A percentile compares a stretch with the other conserved stretches of the same genome.
These are phyloP conservation scores for Eptatretus burgeri DNA, from an alignment of 2,113 vertebrate genomes.

Conservation along the genomic window DNA sequence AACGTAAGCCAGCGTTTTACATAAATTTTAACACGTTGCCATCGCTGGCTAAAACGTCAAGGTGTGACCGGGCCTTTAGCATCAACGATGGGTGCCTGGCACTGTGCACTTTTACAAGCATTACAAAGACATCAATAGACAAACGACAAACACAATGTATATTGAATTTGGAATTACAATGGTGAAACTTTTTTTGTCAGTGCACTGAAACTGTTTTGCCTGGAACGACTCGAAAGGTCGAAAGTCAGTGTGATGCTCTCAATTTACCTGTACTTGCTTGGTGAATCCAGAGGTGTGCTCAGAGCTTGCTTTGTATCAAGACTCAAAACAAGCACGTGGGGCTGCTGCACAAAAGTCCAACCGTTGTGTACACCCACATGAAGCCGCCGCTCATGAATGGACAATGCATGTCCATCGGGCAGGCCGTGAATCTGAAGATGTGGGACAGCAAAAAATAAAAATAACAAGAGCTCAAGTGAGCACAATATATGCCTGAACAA, in stretches of 20 bases:
- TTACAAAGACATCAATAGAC: too few relatives aligned
- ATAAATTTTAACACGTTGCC: too few relatives aligned
- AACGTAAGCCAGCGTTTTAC: too few relatives aligned
- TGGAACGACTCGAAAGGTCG: not conserved
- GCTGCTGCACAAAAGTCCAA: constrained; percentile 38
- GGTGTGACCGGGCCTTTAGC: too few relatives aligned
- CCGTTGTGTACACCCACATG: constrained; percentile 52
- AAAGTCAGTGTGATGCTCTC: not conserved
- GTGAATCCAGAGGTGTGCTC: not conserved
- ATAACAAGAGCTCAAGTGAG: too few relatives aligned
- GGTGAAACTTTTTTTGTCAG: not conserved
- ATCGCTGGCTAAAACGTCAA: too few relatives aligned
- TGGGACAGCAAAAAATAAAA: not conserved
- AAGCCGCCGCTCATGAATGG: constrained; percentile 47
- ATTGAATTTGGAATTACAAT: not conserved
- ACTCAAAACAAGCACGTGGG: constrained; percentile 46
- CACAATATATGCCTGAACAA: too few relatives aligned
- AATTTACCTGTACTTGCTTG: not conserved
- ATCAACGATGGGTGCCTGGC: too few relatives aligned
- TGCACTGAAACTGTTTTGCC: not conserved
- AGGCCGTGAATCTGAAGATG: constrained; percentile 18
- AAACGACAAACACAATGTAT: not conserved
- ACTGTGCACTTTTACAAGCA: too few relatives aligned
- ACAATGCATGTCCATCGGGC: constrained; percentile 12
- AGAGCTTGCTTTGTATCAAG: constrained; percentile 10